Evolutionary conservation across 2,113 vertebrate species (phyloP), one percentile per base, ranked within the genome.

Genomic region (Taurulus bubalis): DNA sequence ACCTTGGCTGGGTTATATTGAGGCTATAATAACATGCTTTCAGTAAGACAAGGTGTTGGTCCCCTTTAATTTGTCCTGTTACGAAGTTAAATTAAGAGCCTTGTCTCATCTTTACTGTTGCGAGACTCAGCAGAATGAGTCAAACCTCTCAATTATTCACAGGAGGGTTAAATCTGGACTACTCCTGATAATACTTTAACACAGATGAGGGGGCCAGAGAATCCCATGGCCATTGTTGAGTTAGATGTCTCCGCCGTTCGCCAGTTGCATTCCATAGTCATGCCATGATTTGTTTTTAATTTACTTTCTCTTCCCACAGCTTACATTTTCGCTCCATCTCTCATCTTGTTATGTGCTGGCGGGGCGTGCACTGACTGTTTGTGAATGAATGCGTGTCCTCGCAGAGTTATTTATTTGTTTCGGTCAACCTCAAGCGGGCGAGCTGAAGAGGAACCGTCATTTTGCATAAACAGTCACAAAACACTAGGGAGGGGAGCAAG

Each of bases 391-490:
- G 77, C 26, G 78, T 72, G 85, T 81, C 77, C 66, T 85, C 65
- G 3, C 66, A 67, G 83, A 87, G 90, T 88, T 90, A 88, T 90
- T 93, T 93, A 90, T 93, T 92, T 94, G 77, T 91, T 88, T 90
- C 58, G 42, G 83, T 83, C 74, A 89, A 91, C 90, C 90, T 40
- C 92, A 84, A 71, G 80, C 77, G 64, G 55, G 80, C 66, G 10
- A 91, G 86, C 81, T 72, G 71, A 91, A 83, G 63, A 77, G 69
- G 68, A 85, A 62, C 77, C 63, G 42, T 83, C 74, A 47, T 45
- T 87, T 88, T 77, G 67, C 24, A 47, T 87, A 92, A 90, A 88
- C 87, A 90, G 36, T 78, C 55, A 6, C 32, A 53, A 82, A 76
- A 82, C 71, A 66, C 34, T 1, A 63, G 60, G 70, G 62, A 82